A percentile compares a stretch with the other conserved stretches of the same genome.
These are phyloP conservation scores for Drosophila barbarae DNA, from an alignment of 2,888 invertebrate species.

Conservation along the genomic window DNA sequence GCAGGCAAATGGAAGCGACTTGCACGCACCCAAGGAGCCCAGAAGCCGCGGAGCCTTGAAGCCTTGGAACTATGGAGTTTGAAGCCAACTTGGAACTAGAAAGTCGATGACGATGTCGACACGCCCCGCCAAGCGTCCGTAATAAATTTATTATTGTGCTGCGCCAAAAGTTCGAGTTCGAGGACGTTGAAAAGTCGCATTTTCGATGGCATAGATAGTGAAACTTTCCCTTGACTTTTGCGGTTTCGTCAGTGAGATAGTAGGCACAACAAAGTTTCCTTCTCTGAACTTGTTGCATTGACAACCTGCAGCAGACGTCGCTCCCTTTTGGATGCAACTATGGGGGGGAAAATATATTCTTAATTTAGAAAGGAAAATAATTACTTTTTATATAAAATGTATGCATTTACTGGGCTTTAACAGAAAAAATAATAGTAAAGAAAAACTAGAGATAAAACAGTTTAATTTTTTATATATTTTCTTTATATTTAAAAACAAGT, in stretches of 20 bases:
- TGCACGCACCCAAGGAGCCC: slow-evolving; percentile 29
- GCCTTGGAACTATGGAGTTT: slow-evolving; percentile 8
- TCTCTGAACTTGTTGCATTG: slow-evolving; percentile 65
- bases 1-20: slow-evolving; percentile 18
- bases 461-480: not conserved
- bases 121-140: slow-evolving; percentile 51
- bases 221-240: slow-evolving; percentile 64
- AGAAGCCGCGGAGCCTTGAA: not conserved
- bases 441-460: too few relatives aligned
- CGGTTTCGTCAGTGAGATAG: slow-evolving; percentile 58
- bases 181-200: slow-evolving; percentile 14
- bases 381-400: not conserved
- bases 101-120: slow-evolving; percentile 43
- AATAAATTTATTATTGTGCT: slow-evolving; percentile 62
- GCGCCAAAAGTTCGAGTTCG: slow-evolving; percentile 26
- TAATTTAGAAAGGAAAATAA: not conserved
- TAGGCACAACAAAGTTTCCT: slow-evolving; percentile 65
- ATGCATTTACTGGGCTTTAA: too few relatives aligned
- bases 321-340: slow-evolving; percentile 18
- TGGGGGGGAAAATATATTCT: not conserved
- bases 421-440: too few relatives aligned
- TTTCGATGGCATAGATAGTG: slow-evolving; percentile 36
- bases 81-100: slow-evolving; percentile 7
- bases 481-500: not conserved
- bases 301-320: slow-evolving; percentile 47